These are phyloP conservation scores for Corvus hawaiiensis DNA, from an alignment of 2,113 vertebrate genomes.

Conservation along the genomic window DNA sequence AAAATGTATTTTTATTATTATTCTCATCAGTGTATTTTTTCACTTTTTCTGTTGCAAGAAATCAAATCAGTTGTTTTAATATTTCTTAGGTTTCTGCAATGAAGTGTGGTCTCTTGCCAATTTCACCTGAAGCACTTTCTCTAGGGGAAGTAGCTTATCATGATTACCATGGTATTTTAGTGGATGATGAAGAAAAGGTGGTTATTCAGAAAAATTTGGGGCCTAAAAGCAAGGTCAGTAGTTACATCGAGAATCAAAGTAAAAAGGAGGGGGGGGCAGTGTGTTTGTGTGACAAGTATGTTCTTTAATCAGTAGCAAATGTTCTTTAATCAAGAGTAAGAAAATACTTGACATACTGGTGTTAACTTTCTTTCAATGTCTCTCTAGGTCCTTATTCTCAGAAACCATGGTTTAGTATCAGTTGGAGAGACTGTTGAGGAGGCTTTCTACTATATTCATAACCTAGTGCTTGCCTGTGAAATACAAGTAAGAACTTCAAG, in stretches of 20 bases:
- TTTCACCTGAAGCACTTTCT: conserved; percentile 91
- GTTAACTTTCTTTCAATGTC: neutral
- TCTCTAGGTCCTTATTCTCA: conserved; percentile 89
- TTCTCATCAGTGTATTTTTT: neutral
- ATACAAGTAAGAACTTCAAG: conserved; percentile 86
- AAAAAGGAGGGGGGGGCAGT: neutral
- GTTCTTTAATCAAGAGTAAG: neutral
- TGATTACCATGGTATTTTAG: conserved; percentile 93
- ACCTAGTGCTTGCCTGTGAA: conserved; percentile 93
- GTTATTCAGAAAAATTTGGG: conserved; percentile 93
- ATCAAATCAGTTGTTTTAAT: neutral
- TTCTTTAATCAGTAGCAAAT: neutral
- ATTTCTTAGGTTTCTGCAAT: conserved; percentile 89
- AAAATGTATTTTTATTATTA: neutral
- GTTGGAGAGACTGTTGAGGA: conserved; percentile 95
- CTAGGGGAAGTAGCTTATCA: conserved; percentile 93
- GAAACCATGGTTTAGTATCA: conserved; percentile 93
- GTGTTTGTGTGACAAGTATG: neutral
- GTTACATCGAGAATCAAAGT: neutral
- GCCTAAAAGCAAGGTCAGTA: conserved; percentile 91
- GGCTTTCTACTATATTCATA: conserved; percentile 96
- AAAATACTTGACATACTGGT: neutral
- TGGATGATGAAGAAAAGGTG: conserved; percentile 87
- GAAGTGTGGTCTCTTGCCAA: conserved; percentile 94
- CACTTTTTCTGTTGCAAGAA: neutral